A percentile compares a stretch with the other conserved stretches of the same genome.
These are phyloP conservation scores for Pelecanoides urinatrix DNA, from an alignment of 2,113 vertebrate genomes.

Conservation along the genomic window DNA sequence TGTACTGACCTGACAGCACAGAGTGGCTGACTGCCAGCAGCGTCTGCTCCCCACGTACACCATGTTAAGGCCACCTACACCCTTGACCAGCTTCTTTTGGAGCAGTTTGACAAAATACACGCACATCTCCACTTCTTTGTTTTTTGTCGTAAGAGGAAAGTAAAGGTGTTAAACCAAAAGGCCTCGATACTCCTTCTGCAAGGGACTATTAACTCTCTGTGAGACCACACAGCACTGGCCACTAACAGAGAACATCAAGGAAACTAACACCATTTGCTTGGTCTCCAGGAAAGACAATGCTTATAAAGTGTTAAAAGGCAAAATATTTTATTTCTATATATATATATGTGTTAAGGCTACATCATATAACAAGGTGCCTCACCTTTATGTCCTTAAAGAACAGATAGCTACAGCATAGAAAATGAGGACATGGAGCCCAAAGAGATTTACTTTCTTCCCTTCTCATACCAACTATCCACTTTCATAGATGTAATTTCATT, in stretches of 20 bases:
- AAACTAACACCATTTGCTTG: background rate
- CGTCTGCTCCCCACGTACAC: background rate
- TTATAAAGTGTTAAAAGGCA: background rate
- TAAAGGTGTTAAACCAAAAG: background rate
- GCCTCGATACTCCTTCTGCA: background rate
- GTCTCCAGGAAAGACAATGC: background rate
- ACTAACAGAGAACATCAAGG: background rate
- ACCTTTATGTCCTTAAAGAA: background rate
- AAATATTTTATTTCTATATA: background rate
- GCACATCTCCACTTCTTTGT: background rate
- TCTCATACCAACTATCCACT: background rate
- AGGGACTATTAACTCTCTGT: background rate
- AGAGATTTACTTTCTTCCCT: background rate
- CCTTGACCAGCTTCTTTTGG: background rate
- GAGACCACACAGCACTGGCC: background rate
- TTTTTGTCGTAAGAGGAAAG: background rate
- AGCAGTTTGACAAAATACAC: background rate
- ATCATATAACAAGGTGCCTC: background rate
- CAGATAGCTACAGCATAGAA: background rate
- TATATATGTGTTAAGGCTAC: background rate
- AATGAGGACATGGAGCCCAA: background rate
- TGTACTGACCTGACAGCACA: background rate
- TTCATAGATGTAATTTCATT: background rate
- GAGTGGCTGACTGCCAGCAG: background rate
- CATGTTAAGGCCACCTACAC: background rate